Conservation (phyloP, 2,797 vertebrate species). For the Sebastolobus alascanus region DNA sequence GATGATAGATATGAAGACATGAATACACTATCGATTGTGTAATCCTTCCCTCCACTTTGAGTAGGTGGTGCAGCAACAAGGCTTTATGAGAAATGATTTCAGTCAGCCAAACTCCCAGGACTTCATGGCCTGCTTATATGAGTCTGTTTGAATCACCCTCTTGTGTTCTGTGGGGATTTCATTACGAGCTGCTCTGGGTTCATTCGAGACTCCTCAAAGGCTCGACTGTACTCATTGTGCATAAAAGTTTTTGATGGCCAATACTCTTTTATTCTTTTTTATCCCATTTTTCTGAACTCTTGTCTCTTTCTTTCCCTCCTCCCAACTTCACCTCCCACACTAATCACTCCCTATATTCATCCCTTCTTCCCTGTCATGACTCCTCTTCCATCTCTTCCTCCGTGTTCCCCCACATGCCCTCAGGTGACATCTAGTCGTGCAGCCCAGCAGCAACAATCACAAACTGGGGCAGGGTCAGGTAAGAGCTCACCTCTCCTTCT, state of each 20-base stretch:
- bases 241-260: constrained; percentile 46
- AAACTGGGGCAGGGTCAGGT: constrained; percentile 80
- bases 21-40: background rate
- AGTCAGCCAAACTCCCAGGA: constrained; percentile 34
- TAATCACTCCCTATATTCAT: constrained; percentile 16
- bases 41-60: constrained; percentile 20
- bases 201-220: constrained; percentile 47
- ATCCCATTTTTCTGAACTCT: constrained; percentile 35
- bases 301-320: constrained; percentile 7
- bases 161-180: constrained; percentile 61
- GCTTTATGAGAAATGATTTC: constrained; percentile 39
- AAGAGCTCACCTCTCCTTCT: constrained; percentile 29
- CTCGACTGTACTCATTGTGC: constrained; percentile 61
- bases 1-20: constrained; percentile 17
- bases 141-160: constrained; percentile 57
- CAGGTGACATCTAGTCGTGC: constrained; percentile 92
- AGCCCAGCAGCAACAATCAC: constrained; percentile 87
- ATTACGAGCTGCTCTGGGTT: constrained; percentile 54
- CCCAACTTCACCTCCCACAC: background rate
- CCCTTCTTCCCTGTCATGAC: constrained; percentile 10
- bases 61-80: constrained; percentile 31
- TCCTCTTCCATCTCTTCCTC: constrained; percentile 16
- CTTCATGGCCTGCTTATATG: constrained; percentile 29
- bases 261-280: constrained; percentile 52
- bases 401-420: constrained; percentile 11